Evolutionary conservation across 2,888 invertebrate species (phyloP).

Genomic region (Cheilosia vernalis): DNA sequence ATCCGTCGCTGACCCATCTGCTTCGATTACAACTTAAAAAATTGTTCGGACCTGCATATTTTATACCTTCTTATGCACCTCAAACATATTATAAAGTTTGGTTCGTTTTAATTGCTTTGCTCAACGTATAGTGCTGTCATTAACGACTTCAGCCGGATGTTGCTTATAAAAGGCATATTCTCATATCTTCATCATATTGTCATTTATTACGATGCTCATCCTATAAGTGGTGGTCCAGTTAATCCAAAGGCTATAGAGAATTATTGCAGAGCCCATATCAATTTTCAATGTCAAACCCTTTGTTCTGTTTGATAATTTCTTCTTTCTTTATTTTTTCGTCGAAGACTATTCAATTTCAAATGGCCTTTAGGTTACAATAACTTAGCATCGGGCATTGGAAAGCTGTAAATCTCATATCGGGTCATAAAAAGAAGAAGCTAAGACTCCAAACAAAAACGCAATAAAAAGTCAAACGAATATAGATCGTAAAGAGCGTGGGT

Average conservation of each 20-base stretch:
- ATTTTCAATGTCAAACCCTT: constrained; percentile 43
- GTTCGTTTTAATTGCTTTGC: too few species aligned
- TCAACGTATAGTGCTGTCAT: background rate
- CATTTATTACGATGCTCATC: constrained; percentile 4
- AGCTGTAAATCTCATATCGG: constrained; percentile 35
- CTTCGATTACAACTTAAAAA: too few species aligned
- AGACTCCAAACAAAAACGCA: constrained; percentile 12
- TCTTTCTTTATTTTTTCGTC: background rate
- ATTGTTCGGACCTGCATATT: too few species aligned
- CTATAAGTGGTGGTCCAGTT: constrained; percentile 31
- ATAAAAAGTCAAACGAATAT: constrained; percentile 35
- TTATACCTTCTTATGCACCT: too few species aligned
- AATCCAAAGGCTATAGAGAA: constrained; percentile 4
- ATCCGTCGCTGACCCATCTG: too few species aligned
- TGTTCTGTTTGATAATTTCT: background rate
- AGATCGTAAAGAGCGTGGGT: constrained; percentile 46
- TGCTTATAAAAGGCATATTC: constrained; percentile 18
- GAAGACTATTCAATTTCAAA: constrained; percentile 18
- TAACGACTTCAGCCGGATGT: constrained; percentile 16
- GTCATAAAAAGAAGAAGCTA: constrained; percentile 42
- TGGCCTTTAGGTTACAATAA: background rate
- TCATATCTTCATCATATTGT: constrained; percentile 9
- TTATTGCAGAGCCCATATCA: constrained; percentile 29
- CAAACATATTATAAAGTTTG: too few species aligned
- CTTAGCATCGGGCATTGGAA: constrained; percentile 4